These are phyloP conservation scores for Drosophila meridionalis DNA, from an alignment of 2,888 invertebrate genomes.

Conservation along the genomic window DNA sequence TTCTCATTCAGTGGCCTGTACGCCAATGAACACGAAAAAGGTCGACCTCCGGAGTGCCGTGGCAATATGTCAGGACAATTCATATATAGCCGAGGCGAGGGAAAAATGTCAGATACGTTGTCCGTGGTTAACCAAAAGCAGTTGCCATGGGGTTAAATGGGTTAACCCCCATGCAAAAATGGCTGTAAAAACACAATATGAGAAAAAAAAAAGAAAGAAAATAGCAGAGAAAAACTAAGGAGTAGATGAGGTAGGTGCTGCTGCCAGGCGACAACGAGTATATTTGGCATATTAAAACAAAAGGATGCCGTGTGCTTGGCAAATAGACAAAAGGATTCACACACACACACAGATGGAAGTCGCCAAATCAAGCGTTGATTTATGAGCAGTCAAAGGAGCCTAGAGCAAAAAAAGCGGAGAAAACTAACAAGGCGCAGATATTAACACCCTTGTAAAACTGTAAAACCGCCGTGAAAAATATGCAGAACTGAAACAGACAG, in stretches of 20 bases:
- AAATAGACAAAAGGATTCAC: slow-evolving; percentile 73
- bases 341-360: slow-evolving; percentile 57
- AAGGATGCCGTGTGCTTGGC: slow-evolving; percentile 72
- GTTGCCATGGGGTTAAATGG: slow-evolving; percentile 73
- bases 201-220: slow-evolving; percentile 6
- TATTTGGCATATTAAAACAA: slow-evolving; percentile 77
- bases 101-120: slow-evolving; percentile 65
- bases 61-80: slow-evolving; percentile 61
- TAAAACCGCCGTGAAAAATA: slow-evolving; percentile 74
- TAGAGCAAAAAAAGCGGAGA: slow-evolving; percentile 45
- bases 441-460: slow-evolving; percentile 79
- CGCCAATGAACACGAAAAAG: slow-evolving; percentile 75
- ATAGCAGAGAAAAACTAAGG: slow-evolving; percentile 3
- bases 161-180: slow-evolving; percentile 69
- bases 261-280: slow-evolving; percentile 61
- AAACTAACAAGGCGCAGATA: slow-evolving; percentile 70
- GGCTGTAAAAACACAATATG: slow-evolving; percentile 37
- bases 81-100: slow-evolving; percentile 31
- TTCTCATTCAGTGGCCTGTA: slow-evolving; percentile 27
- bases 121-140: slow-evolving; percentile 74
- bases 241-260: slow-evolving; percentile 48
- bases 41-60: slow-evolving; percentile 72
- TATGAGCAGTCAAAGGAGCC: slow-evolving; percentile 66
- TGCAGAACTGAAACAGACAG: slow-evolving; percentile 19
- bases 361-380: slow-evolving; percentile 80